Evolutionary conservation across 2,888 invertebrate species (phyloP).

Genomic region (Dyspetes luteomarginatus): DNA sequence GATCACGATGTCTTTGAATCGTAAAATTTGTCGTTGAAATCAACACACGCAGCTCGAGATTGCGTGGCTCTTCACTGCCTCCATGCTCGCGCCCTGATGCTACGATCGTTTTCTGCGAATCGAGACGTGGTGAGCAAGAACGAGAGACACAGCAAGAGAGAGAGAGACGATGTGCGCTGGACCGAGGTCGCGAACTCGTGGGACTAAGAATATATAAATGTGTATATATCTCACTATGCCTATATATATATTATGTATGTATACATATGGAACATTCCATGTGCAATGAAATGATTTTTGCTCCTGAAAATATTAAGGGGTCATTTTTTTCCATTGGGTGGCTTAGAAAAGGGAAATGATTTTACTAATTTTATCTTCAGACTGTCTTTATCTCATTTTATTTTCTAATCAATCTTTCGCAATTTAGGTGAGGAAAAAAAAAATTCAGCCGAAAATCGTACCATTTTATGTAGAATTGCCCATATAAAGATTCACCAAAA

Average conservation of each 20-base stretch:
- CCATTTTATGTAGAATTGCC: conserved; percentile 1
- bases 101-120: conserved; percentile 55
- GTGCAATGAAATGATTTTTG: background rate
- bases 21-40: conserved; percentile 53
- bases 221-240: background rate
- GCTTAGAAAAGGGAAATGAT: background rate
- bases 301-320: no score
- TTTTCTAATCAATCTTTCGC: no score
- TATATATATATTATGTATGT: no score
- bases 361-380: background rate
- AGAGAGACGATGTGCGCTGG: conserved; percentile 17
- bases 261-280: background rate
- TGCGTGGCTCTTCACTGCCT: conserved; percentile 15
- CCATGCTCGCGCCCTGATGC: conserved; percentile 1
- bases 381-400: no score
- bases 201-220: conserved; percentile 45
- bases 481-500: conserved; percentile 29
- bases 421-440: background rate
- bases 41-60: conserved; percentile 37
- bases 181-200: conserved; percentile 56
- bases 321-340: background rate
- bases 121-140: conserved; percentile 21
- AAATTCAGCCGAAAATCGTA: background rate
- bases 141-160: conserved; percentile 30
- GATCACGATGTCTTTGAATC: conserved; percentile 22